Base-by-base conservation (phyloP, 1,140 invertebrate genomes). In the Lordiphosa stackelbergi region DNA sequence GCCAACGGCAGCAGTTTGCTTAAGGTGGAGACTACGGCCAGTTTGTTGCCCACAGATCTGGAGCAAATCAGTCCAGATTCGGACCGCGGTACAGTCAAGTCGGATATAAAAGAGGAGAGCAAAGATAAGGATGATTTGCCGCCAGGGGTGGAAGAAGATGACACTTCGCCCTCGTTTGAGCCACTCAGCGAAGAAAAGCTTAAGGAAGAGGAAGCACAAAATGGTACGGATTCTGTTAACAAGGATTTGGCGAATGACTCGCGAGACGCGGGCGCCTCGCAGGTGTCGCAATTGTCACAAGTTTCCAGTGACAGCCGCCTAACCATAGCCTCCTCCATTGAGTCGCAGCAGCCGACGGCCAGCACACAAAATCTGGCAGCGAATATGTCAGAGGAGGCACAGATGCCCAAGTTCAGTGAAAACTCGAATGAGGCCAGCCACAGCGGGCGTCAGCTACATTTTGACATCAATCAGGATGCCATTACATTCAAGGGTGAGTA, bases 21-120 rank as follows among this genome's bases (percentile, higher is more conserved):
- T 10, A 75, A 78, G 37, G 66, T 83, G 43, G 81, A 86, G 48
- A 91, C 89, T 56, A 43, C 69, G 4, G 61, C 54, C 8, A 90
- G 93, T 81, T 88, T 94, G 3, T 85, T 94, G 37, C 93, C 93
- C 0, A 92, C 90, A 66, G 94, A 95, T 85, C 88, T 95, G 16
- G 93, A 95, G 86, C 93, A 93, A 65, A 92, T 95, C 7, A 94
- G 93, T 59, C 93, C 93, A 4, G 93, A 93, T 52, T 94, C 93
- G 0, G 92, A 92, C 42, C 91, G 92, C 61, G 89, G 88, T 68
- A 74, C 88, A 84, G 79, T 90, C 86, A 86, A 90, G 87, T 58
- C 88, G 53, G 81, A 84, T 73, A 47, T 85, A 71, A 78, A 73
- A 54, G 53, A 90, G 58, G 87, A 89, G 12, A 66, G 53, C 11